Evolutionary conservation across 2,113 vertebrate genomes (phyloP).

Genomic region (Platichthys stellatus): DNA sequence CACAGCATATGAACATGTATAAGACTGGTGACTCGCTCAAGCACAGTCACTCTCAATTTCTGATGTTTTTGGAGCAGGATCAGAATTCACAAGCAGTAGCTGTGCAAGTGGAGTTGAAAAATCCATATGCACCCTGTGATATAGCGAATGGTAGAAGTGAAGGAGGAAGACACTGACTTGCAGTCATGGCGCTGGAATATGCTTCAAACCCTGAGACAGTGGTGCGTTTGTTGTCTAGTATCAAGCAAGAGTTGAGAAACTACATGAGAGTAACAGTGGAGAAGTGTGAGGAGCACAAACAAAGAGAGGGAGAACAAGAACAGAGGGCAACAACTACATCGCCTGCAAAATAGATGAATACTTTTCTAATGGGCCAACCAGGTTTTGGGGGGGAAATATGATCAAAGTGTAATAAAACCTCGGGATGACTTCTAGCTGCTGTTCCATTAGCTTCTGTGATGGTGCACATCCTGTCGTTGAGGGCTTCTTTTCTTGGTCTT

Average conservation of each 20-base stretch:
- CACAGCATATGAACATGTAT: not conserved
- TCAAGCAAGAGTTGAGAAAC: conserved; percentile 3
- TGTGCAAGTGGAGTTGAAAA: not conserved
- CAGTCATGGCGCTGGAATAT: not conserved
- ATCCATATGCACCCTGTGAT: not conserved
- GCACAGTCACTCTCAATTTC: not conserved
- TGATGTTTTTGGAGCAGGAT: not conserved
- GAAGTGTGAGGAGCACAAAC: not conserved
- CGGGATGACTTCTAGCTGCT: not conserved
- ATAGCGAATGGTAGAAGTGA: not conserved
- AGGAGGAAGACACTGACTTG: not conserved
- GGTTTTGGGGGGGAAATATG: not conserved
- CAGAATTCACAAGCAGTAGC: not conserved
- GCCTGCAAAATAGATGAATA: not conserved
- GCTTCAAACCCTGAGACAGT: not conserved
- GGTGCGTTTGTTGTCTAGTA: not conserved
- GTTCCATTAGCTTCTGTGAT: not conserved
- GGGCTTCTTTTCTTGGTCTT: not conserved
- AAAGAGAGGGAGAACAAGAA: not conserved
- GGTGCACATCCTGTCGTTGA: too few relatives aligned
- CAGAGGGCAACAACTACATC: not conserved
- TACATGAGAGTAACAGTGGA: not conserved
- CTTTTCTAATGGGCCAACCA: too few relatives aligned
- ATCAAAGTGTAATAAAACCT: not conserved
- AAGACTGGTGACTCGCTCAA: not conserved